Base-by-base conservation (phyloP, 2,797 vertebrate genomes). In the Pangasius larnaudii region DNA sequence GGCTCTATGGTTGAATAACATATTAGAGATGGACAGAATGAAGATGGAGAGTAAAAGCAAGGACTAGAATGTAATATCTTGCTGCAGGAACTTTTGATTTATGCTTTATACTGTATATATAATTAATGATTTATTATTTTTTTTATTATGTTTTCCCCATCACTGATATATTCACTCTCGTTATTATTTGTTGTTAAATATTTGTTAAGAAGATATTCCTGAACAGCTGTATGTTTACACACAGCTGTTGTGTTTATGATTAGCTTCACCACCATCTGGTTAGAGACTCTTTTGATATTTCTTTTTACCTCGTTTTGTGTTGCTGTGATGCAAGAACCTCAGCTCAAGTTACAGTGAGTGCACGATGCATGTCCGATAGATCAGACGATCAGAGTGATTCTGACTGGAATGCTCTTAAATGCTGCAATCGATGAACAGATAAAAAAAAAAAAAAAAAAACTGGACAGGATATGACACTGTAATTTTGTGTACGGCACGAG, bases 1-100 rank as follows among this genome's bases (percentile, higher is more conserved):
- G 83, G 86, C 22, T 80, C 72, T 89, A 85, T 69, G 0, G 89
- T 94, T 94, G 91, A 86, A 77, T 92, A 93, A 93, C 90, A 67
- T 74, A 86, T 56, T 4, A 89, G 71, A 90, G 81, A 53, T 69
- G 51, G 74, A 67, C 30, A 42, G 7, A 80, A 39, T 53, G 14
- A 53, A 53, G 13, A 53, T 4, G 16, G 53, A 56, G 53, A 56
- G 53, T 3, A 56, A 56, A 27, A 67, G 56, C 7, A 24, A 42
- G 58, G 33, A 81, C 80, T 74, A 27, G 82, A 84, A 75, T 69
- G 46, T 61, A 59, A 59, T 89, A 46, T 77, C 6, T 1, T 42
- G 5, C 74, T n/a, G 49, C 2, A 36, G 9, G 42, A 27, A 30
- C 13, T 51, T 51, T 77, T 51, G 16, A 16, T n/a, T 49, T 49